Evolutionary conservation across 2,113 vertebrate species (phyloP).

Genomic region (Ageneiosus marmoratus): DNA sequence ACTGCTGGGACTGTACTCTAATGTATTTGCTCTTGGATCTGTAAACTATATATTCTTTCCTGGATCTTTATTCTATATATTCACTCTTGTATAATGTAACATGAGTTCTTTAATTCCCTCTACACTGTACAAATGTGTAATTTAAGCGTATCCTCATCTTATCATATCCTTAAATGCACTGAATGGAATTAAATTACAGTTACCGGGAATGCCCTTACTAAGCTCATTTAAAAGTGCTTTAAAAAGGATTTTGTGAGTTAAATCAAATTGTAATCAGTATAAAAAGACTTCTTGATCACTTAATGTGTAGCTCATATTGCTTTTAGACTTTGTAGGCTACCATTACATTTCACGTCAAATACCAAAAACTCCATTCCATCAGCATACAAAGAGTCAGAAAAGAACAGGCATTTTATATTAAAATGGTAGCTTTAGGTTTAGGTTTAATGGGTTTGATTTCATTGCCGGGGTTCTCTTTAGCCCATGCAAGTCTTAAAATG

Average conservation of each 20-base stretch:
- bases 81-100: background rate
- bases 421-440: background rate
- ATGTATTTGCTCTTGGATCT: background rate
- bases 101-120: background rate
- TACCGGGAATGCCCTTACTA: background rate
- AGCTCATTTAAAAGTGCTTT: background rate
- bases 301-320: background rate
- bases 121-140: background rate
- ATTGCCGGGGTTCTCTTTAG: background rate
- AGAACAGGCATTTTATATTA: background rate
- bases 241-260: background rate
- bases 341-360: background rate
- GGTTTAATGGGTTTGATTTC: background rate
- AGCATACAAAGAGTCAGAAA: background rate
- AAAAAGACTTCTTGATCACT: background rate
- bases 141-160: background rate
- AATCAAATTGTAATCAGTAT: background rate
- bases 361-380: background rate
- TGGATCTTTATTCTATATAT: background rate
- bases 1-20: background rate
- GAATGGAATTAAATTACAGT: background rate
- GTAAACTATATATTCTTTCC: background rate
- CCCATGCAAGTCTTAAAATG: background rate
- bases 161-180: background rate
- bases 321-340: background rate